These are phyloP conservation scores for Norana najaformis DNA, from an alignment of 2,888 invertebrate genomes.

Conservation along the genomic window DNA sequence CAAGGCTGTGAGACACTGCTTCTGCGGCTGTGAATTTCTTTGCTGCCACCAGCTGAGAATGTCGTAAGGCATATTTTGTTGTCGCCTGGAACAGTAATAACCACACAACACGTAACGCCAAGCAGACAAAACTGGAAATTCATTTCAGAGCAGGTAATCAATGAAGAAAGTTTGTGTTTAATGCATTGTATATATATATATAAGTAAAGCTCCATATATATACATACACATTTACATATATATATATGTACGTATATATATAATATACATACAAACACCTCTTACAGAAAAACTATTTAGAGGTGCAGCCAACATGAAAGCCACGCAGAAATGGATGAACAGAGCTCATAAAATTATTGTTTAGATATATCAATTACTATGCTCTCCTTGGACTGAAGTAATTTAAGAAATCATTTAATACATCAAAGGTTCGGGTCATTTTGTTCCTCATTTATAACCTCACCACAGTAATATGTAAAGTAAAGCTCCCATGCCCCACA, in stretches of 20 bases:
- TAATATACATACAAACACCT: no score
- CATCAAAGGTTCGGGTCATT: no score
- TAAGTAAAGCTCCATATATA: constrained; percentile 28
- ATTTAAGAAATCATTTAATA: no score
- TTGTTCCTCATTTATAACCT: no score
- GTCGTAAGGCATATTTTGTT: not conserved
- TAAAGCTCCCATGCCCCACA: no score
- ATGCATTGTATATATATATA: not conserved
- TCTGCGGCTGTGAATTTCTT: constrained; percentile 5
- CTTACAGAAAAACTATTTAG: not conserved
- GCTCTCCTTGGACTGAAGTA: no score
- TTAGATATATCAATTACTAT: not conserved
- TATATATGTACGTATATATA: constrained; percentile 33
- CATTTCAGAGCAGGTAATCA: not conserved
- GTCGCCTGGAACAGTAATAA: not conserved
- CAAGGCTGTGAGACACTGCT: not conserved
- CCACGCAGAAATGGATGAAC: not conserved
- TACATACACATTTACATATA: constrained; percentile 33
- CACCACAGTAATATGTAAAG: no score
- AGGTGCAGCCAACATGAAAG: not conserved
- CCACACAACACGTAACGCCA: no score
- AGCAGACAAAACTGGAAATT: not conserved
- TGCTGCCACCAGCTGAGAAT: not conserved
- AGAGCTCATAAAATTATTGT: not conserved
- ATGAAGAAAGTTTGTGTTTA: not conserved